Evolutionary conservation across 2,797 vertebrate genomes (phyloP), one percentile per base, ranked within the genome.

Genomic region (Arnoldichthys spilopterus): DNA sequence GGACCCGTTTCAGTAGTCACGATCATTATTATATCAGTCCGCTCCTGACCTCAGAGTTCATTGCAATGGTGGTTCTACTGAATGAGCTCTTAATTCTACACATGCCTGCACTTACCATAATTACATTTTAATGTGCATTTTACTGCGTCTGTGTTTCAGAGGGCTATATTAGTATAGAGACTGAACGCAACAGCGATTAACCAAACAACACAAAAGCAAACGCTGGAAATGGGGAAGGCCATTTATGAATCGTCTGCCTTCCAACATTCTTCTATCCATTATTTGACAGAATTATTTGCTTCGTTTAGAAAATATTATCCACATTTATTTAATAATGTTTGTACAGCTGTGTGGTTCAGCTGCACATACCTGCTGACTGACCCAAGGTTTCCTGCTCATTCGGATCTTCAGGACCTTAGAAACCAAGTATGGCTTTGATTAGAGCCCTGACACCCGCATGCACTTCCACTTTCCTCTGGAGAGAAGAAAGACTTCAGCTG

Each of bases 101-200:
- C 92, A 88, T 94, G 93, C 82, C 90, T 93, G 85, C 90, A 91
- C 91, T 94, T 94, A 93, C 77, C 83, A 82, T 91, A 92, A 93
- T 93, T 91, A 85, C 89, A 83, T 88, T 91, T 89, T 86, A 79
- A 92, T 90, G 82, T 86, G 86, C 79, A 76, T 79, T 87, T 92
- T 84, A 77, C 79, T 58, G 74, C 63, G 90, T 92, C 93, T 92
- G 88, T 90, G 87, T 93, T 92, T 88, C 76, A 85, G 83, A 86
- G 86, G 47, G 78, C 87, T 72, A 84, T 79, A 83, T 84, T 83
- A 90, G 86, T 85, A 77, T 68, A 78, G 78, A 66, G 81, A n/a
- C 88, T 62, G 66, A 72, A 76, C 71, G 53, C 83, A 87, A 87
- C 86, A 40, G 88, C 83, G 69, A 77, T 82, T 82, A 85, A 85